Conservation (phyloP, 2,113 vertebrate genomes). For the Girardinichthys multiradiatus region DNA sequence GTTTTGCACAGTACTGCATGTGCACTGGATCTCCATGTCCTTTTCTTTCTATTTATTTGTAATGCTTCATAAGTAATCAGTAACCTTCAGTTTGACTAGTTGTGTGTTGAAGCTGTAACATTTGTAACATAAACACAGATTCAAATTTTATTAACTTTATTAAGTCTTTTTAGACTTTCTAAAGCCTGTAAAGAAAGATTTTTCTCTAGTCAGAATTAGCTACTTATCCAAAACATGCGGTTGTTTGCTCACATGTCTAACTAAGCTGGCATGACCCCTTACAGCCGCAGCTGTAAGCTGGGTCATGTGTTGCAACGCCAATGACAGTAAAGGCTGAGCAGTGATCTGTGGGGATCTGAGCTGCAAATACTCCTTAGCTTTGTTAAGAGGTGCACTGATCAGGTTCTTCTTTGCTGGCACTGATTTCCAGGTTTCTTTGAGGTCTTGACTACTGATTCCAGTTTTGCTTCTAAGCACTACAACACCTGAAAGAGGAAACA, state of each 20-base stretch:
- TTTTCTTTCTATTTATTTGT: neutral
- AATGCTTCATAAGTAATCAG: neutral
- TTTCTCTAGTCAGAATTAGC: slow-evolving; percentile 11
- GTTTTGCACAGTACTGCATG: neutral
- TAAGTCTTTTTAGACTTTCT: no score
- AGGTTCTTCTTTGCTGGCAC: neutral
- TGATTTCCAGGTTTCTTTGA: neutral
- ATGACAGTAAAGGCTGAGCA: slow-evolving; percentile 4
- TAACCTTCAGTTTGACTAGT: neutral
- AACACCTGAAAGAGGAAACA: neutral
- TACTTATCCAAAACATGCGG: slow-evolving; percentile 19
- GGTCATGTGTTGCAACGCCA: slow-evolving; percentile 13
- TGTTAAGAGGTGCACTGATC: neutral
- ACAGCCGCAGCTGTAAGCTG: slow-evolving; percentile 34
- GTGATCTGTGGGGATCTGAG: neutral
- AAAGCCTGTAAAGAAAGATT: neutral
- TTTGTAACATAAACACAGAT: neutral
- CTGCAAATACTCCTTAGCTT: neutral
- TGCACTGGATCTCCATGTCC: neutral
- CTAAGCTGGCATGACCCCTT: slow-evolving; percentile 36
- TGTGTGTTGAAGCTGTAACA: neutral
- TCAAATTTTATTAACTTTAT: no score
- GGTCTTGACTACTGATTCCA: no score
- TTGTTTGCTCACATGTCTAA: slow-evolving; percentile 35
- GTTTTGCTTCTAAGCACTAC: no score